Evolutionary conservation across 2,797 vertebrate species (phyloP).

Genomic region (Orestias chungarensis): DNA sequence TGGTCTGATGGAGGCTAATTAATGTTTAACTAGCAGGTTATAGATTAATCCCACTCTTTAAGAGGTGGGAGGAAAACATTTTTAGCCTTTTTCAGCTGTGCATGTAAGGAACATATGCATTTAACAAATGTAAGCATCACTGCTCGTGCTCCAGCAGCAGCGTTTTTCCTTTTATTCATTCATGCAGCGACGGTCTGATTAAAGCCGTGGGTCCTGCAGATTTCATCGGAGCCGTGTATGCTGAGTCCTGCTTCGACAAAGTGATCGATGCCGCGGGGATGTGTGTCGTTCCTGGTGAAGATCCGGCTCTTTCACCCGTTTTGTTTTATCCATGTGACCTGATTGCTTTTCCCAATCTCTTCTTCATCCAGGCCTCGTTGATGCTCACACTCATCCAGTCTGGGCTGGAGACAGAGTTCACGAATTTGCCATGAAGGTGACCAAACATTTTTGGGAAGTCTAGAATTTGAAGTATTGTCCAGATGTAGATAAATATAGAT

Average conservation of each 20-base stretch:
- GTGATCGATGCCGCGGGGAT: slow-evolving; percentile 91
- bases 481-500: not conserved
- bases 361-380: slow-evolving; percentile 86
- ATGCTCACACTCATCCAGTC: slow-evolving; percentile 96
- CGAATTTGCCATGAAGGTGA: slow-evolving; percentile 99
- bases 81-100: not conserved
- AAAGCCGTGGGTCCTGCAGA: slow-evolving; percentile 86
- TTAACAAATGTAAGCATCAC: not conserved
- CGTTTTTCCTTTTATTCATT: not conserved
- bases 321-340: too few species aligned
- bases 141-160: not conserved
- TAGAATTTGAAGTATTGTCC: not conserved
- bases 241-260: slow-evolving; percentile 83
- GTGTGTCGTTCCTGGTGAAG: slow-evolving; percentile 91
- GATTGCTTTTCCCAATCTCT: too few species aligned
- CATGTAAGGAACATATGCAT: not conserved
- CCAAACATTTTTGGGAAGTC: not conserved
- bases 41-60: too few species aligned
- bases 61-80: too few species aligned
- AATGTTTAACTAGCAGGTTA: too few species aligned
- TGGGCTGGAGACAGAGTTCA: slow-evolving; percentile 98
- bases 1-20: not conserved
- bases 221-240: slow-evolving; percentile 79
- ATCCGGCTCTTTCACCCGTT: too few species aligned
- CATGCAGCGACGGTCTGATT: slow-evolving; percentile 87